Base-by-base conservation (phyloP, 2,797 vertebrate genomes). In the Psittacula echo region DNA sequence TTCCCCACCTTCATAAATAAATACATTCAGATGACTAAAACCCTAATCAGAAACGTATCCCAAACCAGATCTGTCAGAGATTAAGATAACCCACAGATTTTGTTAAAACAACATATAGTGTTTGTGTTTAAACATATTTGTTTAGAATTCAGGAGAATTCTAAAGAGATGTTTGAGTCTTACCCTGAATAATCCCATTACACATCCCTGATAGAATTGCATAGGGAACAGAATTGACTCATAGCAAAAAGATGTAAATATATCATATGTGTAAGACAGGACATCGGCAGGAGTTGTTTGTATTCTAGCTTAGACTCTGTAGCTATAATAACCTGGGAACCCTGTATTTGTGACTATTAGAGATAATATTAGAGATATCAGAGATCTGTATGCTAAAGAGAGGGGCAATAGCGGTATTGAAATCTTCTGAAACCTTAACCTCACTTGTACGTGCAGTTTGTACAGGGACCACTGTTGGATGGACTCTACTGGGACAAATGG, bases 401-500 rank as follows among this genome's bases (percentile, higher is more conserved):
- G 77, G 45, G 67, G 45, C 51, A 90, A 77, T 21, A 76, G 34
- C 34, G 37, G 61, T 74, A 45, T 89, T 77, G 60, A n/a, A 29
- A 13, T 11, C 24, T n/a, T 56, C 56, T 54, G 51, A 84, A 53
- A 23, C 60, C 90, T 50, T 95, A 70, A 81, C 87, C 70, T 96
- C 76, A 41, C 54, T 44, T 91, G 42, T 60, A 13, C 66, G 5
- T 75, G 15, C 15, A 96, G 97, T 97, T 96, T 97, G 94, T 96
- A 97, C 95, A 98, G 89, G 97, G 97, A 68, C 97, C 95, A 17
- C 77, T 98, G 51, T 61, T 98, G 95, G 95, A 98, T 62, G 97
- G 96, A 48, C 94, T 98, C 41, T 98, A 96, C 94, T 98, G 97
- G 97, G 95, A 97, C 30, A 90, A 90, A 26, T 95, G 95, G 91